Evolutionary conservation across 2,888 invertebrate genomes (phyloP).

Genomic region (Ischnus inquisitorius): DNA sequence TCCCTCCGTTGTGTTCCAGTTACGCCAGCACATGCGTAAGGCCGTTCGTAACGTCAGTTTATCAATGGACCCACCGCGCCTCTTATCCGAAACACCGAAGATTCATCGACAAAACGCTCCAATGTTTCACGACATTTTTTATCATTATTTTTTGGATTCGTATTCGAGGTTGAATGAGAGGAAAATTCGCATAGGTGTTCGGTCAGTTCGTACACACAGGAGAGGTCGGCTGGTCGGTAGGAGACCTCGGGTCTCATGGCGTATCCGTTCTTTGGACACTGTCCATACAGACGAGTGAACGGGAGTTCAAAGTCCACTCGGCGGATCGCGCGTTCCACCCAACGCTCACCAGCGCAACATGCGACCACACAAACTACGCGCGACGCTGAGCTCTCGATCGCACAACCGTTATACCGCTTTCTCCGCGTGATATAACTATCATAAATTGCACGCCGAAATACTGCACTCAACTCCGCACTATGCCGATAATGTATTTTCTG

Average conservation of each 20-base stretch:
- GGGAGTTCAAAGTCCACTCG: conserved; percentile 68
- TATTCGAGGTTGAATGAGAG: background rate
- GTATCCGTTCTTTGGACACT: conserved; percentile 47
- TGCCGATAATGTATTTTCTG: background rate
- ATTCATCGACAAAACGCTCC: background rate
- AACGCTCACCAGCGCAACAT: background rate
- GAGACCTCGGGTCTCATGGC: conserved; percentile 47
- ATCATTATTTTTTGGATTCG: background rate
- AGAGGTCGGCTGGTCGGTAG: background rate
- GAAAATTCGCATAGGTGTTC: background rate
- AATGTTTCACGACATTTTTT: background rate
- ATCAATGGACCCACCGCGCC: conserved; percentile 47
- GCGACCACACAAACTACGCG: conserved; percentile 1
- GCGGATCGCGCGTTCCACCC: conserved; percentile 39
- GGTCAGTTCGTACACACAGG: background rate
- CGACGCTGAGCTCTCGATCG: conserved; percentile 5
- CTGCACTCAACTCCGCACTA: background rate
- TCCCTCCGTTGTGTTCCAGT: background rate
- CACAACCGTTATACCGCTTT: conserved; percentile 43
- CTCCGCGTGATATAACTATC: conserved; percentile 20
- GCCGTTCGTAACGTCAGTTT: conserved; percentile 31
- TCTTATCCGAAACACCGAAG: conserved; percentile 8
- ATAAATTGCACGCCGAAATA: conserved; percentile 12
- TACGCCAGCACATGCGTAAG: conserved; percentile 30
- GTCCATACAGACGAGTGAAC: conserved; percentile 53